Base-by-base conservation (phyloP, 2,888 invertebrate species). In the Entomobrya proxima region DNA sequence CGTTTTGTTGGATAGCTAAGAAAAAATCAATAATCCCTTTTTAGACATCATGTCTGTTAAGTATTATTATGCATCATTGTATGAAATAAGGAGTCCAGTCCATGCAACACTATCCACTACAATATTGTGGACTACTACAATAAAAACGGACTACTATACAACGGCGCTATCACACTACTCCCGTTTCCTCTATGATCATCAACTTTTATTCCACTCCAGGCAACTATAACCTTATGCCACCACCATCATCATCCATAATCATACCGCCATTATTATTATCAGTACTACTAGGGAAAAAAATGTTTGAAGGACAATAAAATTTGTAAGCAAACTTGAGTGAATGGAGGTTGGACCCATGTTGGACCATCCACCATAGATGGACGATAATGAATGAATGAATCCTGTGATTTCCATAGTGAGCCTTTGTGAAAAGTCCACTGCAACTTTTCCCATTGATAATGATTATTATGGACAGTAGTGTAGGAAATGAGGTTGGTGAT, bases 371-470 rank as follows among this genome's bases (percentile, higher is more conserved):
- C 7, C 44, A 40, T 40, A 15, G 15, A 40, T 40, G 44, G 44
- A 40, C 44, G 7, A 7, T 40, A 27, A n/a, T 37, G 40, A 37
- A 69, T 69, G 69, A 40, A 15, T 32, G 35, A 32, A n/a, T 37
- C n/a, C 2, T 69, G 2, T 37, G 69, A 69, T 69, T 69, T 40
- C 69, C 69, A 69, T 69, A 69, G 69, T 21, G 24, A 69, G 69
- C 13, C 40, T 3, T 27, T 5, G 3, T 69, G 37, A 18, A 11
- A 37, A 7, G 40, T 21, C 69, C 44, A 21, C 69, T 30, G 30
- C 27, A 69, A 69, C 69, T 69, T 69, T 69, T 69, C 69, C 69
- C 69, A 69, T 69, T 69, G 40, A 37, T 69, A 40, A 69, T 69
- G 69, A 69, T 69, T 7, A 69, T 69, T 37, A 69, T 1, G 37